Conservation (phyloP, 2,888 invertebrate genomes). For the Neocrepidodera transversa region DNA sequence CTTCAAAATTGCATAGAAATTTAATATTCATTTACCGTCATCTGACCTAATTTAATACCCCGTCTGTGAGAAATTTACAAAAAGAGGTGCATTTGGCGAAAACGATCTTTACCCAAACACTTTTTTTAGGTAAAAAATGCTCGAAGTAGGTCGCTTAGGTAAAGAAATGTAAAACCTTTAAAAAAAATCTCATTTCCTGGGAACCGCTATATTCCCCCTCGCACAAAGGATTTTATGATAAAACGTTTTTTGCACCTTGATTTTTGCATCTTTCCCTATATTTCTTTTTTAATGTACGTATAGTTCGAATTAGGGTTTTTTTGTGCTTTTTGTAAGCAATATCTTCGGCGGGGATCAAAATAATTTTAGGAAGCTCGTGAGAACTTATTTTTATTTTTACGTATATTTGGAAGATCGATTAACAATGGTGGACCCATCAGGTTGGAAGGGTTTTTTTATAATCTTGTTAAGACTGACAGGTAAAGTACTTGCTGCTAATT, state of each 20-base stretch:
- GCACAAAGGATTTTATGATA: constrained; percentile 33
- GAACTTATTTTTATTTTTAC: constrained; percentile 31
- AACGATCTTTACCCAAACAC: constrained; percentile 40
- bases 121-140: constrained; percentile 48
- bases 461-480: constrained; percentile 9
- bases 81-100: constrained; percentile 20
- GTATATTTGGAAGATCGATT: constrained; percentile 34
- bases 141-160: constrained; percentile 51
- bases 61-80: constrained; percentile 32
- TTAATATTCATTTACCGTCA: no score
- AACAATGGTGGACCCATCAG: constrained; percentile 11
- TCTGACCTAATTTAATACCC: constrained; percentile 33
- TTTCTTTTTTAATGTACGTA: constrained; percentile 29
- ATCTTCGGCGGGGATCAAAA: constrained; percentile 36
- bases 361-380: constrained; percentile 37
- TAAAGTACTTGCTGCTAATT: not conserved
- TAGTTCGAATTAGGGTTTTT: constrained; percentile 34
- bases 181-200: constrained; percentile 49
- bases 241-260: constrained; percentile 37
- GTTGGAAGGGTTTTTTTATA: constrained; percentile 7
- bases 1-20: no score
- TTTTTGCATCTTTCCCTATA: constrained; percentile 43
- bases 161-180: constrained; percentile 39
- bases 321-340: constrained; percentile 31
- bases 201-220: constrained; percentile 38